A percentile compares a stretch with the other conserved stretches of the same genome.
phyloP scores from a whole-genome alignment of 2,113 vertebrate genomes.

The Illadopsis cleaveri region DNA sequence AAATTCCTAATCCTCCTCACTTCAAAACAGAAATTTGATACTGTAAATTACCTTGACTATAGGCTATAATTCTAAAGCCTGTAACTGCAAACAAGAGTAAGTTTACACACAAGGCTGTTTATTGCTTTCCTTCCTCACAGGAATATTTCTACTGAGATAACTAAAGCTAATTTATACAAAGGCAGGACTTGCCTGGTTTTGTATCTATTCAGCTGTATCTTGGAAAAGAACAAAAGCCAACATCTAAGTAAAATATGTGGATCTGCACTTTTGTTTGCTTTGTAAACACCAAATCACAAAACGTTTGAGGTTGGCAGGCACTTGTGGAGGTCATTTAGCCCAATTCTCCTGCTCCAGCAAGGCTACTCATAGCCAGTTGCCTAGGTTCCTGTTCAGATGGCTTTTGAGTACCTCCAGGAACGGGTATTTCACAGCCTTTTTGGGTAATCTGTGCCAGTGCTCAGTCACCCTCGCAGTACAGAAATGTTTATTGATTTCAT shows the following conservation, averaged over 20 bases:
- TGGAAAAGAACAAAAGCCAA: neutral
- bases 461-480: neutral
- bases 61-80: neutral
- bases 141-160: neutral
- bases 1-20: neutral
- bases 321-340: neutral
- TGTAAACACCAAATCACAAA: neutral
- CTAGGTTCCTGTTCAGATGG: neutral
- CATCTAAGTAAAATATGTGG: neutral
- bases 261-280: neutral
- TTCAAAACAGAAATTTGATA: constrained; percentile 15
- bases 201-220: neutral
- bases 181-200: neutral
- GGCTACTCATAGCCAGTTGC: neutral
- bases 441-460: neutral
- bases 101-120: neutral
- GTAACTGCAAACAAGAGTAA: constrained; percentile 1
- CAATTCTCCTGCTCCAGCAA: neutral
- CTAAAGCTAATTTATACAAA: neutral
- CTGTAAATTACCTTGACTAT: neutral
- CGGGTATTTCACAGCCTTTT: neutral
- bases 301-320: neutral
- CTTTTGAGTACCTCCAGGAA: neutral
- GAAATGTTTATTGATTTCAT: neutral
- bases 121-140: neutral